Evolutionary conservation across 2,113 vertebrate species (phyloP).

Genomic region (Hippocampus zosterae): DNA sequence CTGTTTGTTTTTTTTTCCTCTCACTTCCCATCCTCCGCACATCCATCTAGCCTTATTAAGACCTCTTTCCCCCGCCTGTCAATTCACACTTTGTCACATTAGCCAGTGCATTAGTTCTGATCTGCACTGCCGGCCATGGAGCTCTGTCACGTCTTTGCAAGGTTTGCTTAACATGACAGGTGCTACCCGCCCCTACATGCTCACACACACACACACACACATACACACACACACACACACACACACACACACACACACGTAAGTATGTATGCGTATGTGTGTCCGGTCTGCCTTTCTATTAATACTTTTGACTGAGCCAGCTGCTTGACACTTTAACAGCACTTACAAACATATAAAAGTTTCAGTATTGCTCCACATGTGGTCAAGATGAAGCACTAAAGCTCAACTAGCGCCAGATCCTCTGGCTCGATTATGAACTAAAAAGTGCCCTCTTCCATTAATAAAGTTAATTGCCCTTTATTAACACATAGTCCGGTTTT

Average conservation of each 20-base stretch:
- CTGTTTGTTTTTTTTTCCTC: conserved; percentile 44
- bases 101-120: conserved; percentile 42
- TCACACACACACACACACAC: background rate
- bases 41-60: conserved; percentile 26
- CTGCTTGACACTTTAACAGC: conserved; percentile 34
- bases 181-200: background rate
- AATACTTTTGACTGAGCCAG: conserved; percentile 40
- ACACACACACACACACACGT: no score
- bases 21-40: conserved; percentile 36
- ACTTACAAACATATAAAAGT: conserved; percentile 35
- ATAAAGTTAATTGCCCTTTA: background rate
- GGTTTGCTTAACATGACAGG: conserved; percentile 20
- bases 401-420: conserved; percentile 8
- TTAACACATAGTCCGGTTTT: background rate
- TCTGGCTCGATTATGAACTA: conserved; percentile 29
- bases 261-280: no score
- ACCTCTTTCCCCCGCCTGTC: conserved; percentile 7
- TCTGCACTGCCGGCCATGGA: conserved; percentile 16
- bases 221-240: no score
- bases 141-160: conserved; percentile 8
- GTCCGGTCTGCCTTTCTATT: conserved; percentile 46
- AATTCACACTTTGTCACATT: conserved; percentile 50
- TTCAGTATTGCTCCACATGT: conserved; percentile 39
- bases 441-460: conserved; percentile 7
- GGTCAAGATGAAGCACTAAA: conserved; percentile 32